Evolutionary conservation across 2,113 vertebrate genomes (phyloP), one percentile per base, ranked within the genome.

Genomic region (Typhlomys cinereus): DNA sequence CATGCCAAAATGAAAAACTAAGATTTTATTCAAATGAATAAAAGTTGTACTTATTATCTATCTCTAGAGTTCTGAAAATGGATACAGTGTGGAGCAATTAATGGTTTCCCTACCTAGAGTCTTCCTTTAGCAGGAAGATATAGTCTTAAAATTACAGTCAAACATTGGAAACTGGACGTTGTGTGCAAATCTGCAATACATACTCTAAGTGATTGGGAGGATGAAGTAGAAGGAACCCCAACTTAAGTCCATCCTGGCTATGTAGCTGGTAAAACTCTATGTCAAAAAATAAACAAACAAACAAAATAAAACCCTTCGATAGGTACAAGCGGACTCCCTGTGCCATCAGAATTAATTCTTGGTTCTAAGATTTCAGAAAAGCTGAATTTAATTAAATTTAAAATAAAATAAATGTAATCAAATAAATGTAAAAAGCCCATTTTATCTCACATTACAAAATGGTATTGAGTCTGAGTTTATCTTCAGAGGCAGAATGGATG

Each of bases 321-420:
- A 75, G 21, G 14, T 79, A 57, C 52, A 79, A 7, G 15, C 5
- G 52, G n/a, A 7, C 11, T 46, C 39, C 9, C 6, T 34, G 15
- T 52, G 11, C 36, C 70, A 78, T 74, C 7, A 23, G 57, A 52
- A 62, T 4, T 57, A 27, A 86, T 39, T 2, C 4, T 52, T 5
- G 20, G 1, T 23, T 52, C 59, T 6, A 80, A 64, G 6, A 69
- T 62, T 13, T 85, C 46, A 75, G 46, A 82, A 2, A 34, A 27
- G 50, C 14, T 54, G 21, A 64, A 12, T 74, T 7, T 57, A 8
- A 62, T 14, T 54, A 17, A 64, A 12, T 74, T 7, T 57, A 8
- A 62, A n/a, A n/a, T n/a, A n/a, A n/a, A n/a, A n/a, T n/a, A 62
- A 67, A 93, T 67, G 4, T 67, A 89, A 46, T 67, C 57, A 84